Evolutionary conservation across 2,888 invertebrate genomes (phyloP), one percentile per base, ranked within the genome.

Genomic region (Apamea crenata): DNA sequence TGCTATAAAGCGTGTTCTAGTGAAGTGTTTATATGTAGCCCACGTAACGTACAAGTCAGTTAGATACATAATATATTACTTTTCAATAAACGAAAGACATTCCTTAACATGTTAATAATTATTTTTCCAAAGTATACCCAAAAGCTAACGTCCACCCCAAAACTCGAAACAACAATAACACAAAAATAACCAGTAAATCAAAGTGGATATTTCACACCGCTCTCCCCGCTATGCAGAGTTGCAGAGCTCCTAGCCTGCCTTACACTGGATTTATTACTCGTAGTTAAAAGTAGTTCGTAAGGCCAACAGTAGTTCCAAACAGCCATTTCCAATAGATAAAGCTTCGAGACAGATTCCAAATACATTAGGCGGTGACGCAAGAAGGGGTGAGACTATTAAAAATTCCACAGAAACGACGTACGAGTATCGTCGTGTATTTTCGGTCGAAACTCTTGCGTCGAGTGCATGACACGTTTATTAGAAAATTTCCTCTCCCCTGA

Each of bases 241-340:
- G 93, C 93, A 93, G 93, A 93, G 92, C 90, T 93, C 88, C 91
- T 90, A 93, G 91, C 92, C 92, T 93, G 95, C 94, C 95, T 95
- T 95, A 95, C 92, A 87, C 83, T 91, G 95, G 96, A 96, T 96
- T 96, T 97, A 96, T 96, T 95, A 95, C 95, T 94, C 94, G 94
- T 96, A 96, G 95, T 96, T 96, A 96, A 96, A 96, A 96, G 95
- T 95, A 95, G 94, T 95, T 95, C 93, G 92, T 92, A 93, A 95
- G 94, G 94, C 94, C 94, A 95, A 95, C 95, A 93, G 93, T 93
- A 95, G 95, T 96, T 96, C 91, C 92, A 95, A 96, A 96, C 96
- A 96, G 93, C 96, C 95, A 96, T 96, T 96, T 95, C 94, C 96
- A 94, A 96, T 96, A 96, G 95, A 96, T 96, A 96, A 95, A 95